phyloP scores from a whole-genome alignment of 2,888 invertebrate genomes.

The Leptura quadrifasciata region DNA sequence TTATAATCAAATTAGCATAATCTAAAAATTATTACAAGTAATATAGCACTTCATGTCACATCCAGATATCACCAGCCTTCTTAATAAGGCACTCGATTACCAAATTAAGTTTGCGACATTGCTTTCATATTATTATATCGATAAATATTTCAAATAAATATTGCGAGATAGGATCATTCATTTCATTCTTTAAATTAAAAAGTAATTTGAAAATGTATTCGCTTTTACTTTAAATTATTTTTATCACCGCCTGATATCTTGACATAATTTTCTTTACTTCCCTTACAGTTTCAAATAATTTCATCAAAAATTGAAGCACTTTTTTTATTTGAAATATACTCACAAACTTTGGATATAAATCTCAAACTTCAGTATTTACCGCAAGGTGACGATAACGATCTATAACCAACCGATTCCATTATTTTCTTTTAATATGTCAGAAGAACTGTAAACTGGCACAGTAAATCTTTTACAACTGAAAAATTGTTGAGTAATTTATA shows the following conservation, averaged over 20 bases:
- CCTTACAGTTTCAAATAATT: constrained; percentile 49
- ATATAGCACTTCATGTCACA: too few relatives aligned
- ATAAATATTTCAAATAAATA: too few relatives aligned
- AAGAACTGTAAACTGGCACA: neutral
- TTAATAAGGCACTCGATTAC: too few relatives aligned
- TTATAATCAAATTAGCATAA: too few relatives aligned
- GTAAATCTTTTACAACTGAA: neutral
- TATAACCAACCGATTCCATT: constrained; percentile 52
- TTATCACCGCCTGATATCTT: neutral
- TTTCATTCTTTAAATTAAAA: neutral
- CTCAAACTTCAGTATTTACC: constrained; percentile 61
- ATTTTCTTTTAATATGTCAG: constrained; percentile 22
- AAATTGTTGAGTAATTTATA: constrained; percentile 1
- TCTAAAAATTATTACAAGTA: too few relatives aligned
- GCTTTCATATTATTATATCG: too few relatives aligned
- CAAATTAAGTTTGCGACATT: too few relatives aligned
- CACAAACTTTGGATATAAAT: constrained; percentile 66
- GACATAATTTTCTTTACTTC: neutral
- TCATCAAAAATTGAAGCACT: constrained; percentile 54
- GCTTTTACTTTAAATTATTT: neutral
- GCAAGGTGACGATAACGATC: constrained; percentile 68
- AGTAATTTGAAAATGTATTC: neutral
- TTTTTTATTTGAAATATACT: constrained; percentile 62
- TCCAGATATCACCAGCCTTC: too few relatives aligned
- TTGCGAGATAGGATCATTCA: too few relatives aligned